Base-by-base conservation (phyloP, 2,888 invertebrate genomes). In the Synanthedon andrenaeformis region DNA sequence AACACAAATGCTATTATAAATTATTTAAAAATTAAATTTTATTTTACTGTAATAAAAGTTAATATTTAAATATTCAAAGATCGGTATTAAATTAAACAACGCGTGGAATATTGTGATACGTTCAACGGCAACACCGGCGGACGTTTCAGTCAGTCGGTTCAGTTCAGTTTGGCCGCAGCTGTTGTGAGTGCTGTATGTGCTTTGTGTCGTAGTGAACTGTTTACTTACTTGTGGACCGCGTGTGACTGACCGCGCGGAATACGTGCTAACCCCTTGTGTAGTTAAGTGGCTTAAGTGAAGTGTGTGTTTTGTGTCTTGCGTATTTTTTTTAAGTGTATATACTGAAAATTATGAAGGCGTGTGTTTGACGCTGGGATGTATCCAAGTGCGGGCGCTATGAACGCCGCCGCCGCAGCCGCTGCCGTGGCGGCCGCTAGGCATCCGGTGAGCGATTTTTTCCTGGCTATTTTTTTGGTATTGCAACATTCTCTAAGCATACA, bases 401-500 rank as follows among this genome's bases (percentile, higher is more conserved):
- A 94, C 89, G 93, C 94, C 83, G 93, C 93, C 84, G 93, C 93
- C 79, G 93, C 93, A 78, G 93, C 93, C 76, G 94, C 94, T 77
- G 94, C 92, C 74, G 93, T 92, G 79, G 93, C 93, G 85, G 93
- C 93, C 86, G 93, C 94, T 62, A 91, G 94, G 88, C 94, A 94
- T 90, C 94, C 94, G 92, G 94, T 94, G 89, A 93, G 92, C 12
- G 45, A 45, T 11, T 12, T 13, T 35, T 35, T 35, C 35, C 10
- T 35, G 35, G 35, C 35, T 3, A 35, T 10, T 35, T 10, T 35
- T 35, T 35, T 10, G 0, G 6, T 45, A 45, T 14, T 10, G n/a
- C n/a, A n/a, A 45, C 5, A 13, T 45, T 45, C n/a, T 45, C 4
- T 13, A 13, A 45, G 12, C 45, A 35, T 45, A 13, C 3, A 45